Evolutionary conservation across 2,888 invertebrate genomes (phyloP).

Genomic region (Drosophila pseudotakahashii): DNA sequence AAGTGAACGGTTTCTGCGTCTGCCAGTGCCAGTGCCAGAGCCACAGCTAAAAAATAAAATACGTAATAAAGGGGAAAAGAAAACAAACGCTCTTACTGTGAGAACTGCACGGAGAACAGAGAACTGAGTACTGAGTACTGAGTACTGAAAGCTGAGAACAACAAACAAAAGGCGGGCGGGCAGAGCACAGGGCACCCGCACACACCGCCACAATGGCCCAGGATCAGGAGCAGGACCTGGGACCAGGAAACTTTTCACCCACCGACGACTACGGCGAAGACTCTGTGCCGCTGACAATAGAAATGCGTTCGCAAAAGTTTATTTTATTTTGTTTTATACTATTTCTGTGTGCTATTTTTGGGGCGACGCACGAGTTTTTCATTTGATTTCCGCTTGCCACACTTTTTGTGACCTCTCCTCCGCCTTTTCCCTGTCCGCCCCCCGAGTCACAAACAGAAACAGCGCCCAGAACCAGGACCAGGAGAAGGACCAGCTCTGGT

Average conservation of each 20-base stretch:
- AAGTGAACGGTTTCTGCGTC: slow-evolving; percentile 65
- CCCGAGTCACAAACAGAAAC: slow-evolving; percentile 28
- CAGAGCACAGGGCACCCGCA: slow-evolving; percentile 58
- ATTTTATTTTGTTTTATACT: slow-evolving; percentile 52
- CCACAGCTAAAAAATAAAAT: slow-evolving; percentile 61
- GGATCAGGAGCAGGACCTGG: slow-evolving; percentile 15
- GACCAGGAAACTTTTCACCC: slow-evolving; percentile 19
- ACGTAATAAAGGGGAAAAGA: slow-evolving; percentile 41
- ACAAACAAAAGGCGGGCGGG: slow-evolving; percentile 72
- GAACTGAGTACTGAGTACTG: neutral
- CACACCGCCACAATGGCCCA: slow-evolving; percentile 45
- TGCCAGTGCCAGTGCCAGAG: slow-evolving; percentile 30
- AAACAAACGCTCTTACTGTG: slow-evolving; percentile 29
- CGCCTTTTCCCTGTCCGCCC: neutral
- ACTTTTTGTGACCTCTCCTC: slow-evolving; percentile 45
- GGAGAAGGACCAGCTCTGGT: neutral
- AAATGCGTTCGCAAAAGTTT: slow-evolving; percentile 73
- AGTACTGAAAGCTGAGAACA: slow-evolving; percentile 44
- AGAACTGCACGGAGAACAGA: neutral
- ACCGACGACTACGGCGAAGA: slow-evolving; percentile 46
- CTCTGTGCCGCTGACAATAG: slow-evolving; percentile 68
- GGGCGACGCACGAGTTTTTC: slow-evolving; percentile 75
- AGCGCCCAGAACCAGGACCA: slow-evolving; percentile 22
- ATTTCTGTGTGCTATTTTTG: slow-evolving; percentile 28
- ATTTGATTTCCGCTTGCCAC: slow-evolving; percentile 78